Base-by-base conservation (phyloP, 2,797 vertebrate species). In the Micropoecilia bifurca region DNA sequence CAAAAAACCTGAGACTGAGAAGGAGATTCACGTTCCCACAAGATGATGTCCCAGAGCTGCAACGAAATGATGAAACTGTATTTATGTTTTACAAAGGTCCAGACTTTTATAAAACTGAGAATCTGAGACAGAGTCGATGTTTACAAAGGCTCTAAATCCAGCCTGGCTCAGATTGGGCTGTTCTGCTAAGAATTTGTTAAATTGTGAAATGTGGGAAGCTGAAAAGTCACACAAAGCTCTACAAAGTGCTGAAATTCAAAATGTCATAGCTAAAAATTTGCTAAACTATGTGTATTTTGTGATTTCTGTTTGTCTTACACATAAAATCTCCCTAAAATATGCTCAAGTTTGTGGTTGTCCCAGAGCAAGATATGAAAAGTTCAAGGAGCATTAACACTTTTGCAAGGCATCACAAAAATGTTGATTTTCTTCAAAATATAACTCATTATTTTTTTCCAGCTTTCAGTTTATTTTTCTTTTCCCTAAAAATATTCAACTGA, bases 391-490 rank as follows among this genome's bases (percentile, higher is more conserved):
- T 59, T 28, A 30, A 57, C 9, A 55, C 25, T 59, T 28, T 36
- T 66, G 33, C 8, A 22, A 25, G 3, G 10, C 63, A 13, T 41
- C 41, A 20, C 85, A 81, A 87, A 83, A 88, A 83, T 73, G 22
- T 76, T 72, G 79, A 84, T 84, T 88, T 89, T 78, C 81, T 79
- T 73, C 75, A 47, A 88, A 85, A 83, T 72, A 10, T 45, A 41
- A 55, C 71, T 63, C 18, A 69, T 16, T n/a, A 76, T 69, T 76
- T 61, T 76, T 55, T 47, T 41, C 6, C 53, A 55, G 53, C 10
- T 66, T 59, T 78, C 16, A 59, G n/a, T 59, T 59, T 14, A 0
- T 22, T n/a, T 57, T 79, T 57, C 12, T 5, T 79, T 63, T 14
- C 8, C 79, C 71, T 74, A 48, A 75, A 80, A 73, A 61, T 78